Evolutionary conservation across 2,113 vertebrate genomes (phyloP), one percentile per base, ranked within the genome.

Genomic region (Dunckerocampus dactyliophorus): DNA sequence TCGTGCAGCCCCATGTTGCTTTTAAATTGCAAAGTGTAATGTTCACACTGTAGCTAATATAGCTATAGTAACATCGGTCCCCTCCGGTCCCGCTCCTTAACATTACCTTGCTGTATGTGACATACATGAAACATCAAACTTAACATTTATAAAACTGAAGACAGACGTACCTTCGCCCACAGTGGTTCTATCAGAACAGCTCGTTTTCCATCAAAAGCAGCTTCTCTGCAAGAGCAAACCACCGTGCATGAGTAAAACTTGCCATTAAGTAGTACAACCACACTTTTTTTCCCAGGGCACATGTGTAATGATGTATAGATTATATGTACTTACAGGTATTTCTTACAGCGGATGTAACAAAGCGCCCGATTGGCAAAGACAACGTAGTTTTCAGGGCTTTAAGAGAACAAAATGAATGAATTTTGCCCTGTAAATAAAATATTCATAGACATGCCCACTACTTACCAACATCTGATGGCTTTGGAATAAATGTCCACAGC

Each of bases 361-460:
- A 97, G 90, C 3, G 96, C 93, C 85, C 96, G 42, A 80, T 99
- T 98, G 59, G 94, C 92, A 74, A 97, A 99, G 60, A 96, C 83
- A 2, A 95, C 77, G 69, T 97, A 91, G 74, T 96, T 97, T 58
- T 90, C 87, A 57, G 93, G 92, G 69, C 96, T 92, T 71, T 56
- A 21, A 24, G 56, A 21, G 42, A 17, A 20, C 10, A 12, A 22
- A 21, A n/a, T 9, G 6, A 34, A 19, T 42, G 20, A 3, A 43
- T 14, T 43, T 43, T 43, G 11, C 13, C 13, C 39, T 43, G 39
- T 14, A 43, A 14, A 14, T 43, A 12, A 57, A 7, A n/a, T 13
- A 59, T n/a, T 24, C 21, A 17, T 28, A 24, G 43, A 45, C 15
- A 47, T 59, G 20, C 22, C 13, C 14, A 11, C 53, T n/a, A 42